A percentile compares a stretch with the other conserved stretches of the same genome.
phyloP scores from a whole-genome alignment of 2,797 vertebrate genomes.

The Hylomyscus alleni region DNA sequence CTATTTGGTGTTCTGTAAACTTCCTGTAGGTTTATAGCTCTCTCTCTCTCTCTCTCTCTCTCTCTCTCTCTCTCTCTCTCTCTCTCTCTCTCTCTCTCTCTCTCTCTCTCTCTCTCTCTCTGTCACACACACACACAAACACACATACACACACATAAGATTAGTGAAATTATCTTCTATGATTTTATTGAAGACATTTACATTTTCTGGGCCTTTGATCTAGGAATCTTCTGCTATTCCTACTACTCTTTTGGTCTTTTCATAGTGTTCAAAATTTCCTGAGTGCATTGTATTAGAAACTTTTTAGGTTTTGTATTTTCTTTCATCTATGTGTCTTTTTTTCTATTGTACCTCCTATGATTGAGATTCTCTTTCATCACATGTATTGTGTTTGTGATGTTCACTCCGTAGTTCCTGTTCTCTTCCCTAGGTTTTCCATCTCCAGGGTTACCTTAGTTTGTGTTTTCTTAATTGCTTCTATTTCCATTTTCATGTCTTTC shows the following conservation, averaged over 20 bases:
- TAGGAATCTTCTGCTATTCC: background rate
- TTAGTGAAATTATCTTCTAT: no score
- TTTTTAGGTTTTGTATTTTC: background rate
- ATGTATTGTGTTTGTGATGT: background rate
- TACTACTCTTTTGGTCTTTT: background rate
- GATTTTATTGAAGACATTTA: background rate
- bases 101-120: no score
- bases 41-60: no score
- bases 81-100: no score
- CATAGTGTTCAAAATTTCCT: background rate
- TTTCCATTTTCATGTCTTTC: background rate
- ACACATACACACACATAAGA: no score
- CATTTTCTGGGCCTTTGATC: background rate
- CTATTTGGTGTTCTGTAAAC: no score
- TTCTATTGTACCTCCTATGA: background rate
- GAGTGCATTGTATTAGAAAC: background rate
- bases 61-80: no score
- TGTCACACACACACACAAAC: no score
- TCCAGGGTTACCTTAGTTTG: background rate
- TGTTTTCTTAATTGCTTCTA: background rate
- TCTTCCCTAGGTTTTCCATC: background rate
- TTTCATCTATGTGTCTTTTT: background rate
- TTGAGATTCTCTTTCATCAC: background rate
- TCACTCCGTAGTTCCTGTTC: background rate
- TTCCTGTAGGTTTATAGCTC: no score